Percentiles rank a stretch among this genome's conserved stretches.
Evolutionary conservation across 53 echinoderm and acorn worm genomes (phyloP).

Genomic region (Temnopleurus reevesii): DNA sequence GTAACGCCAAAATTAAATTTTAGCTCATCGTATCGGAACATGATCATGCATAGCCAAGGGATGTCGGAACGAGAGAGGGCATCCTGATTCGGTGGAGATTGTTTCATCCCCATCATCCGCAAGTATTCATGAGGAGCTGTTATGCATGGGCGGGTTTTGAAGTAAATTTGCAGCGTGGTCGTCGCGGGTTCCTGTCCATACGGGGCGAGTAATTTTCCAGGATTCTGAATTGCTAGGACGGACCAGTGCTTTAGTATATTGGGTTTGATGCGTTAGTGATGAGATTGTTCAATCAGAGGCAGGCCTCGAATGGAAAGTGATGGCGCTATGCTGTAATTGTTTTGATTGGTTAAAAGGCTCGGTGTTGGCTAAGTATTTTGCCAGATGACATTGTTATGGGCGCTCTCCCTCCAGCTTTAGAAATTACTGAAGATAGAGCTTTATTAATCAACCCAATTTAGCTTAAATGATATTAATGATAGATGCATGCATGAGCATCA

Average conservation of each 20-base stretch:
- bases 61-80: background rate
- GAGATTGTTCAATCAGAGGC: slow-evolving; percentile 37
- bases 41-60: slow-evolving; percentile 9
- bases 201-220: slow-evolving; percentile 9
- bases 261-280: background rate
- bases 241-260: slow-evolving; percentile 17
- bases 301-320: background rate
- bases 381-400: background rate
- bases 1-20: slow-evolving; percentile 29
- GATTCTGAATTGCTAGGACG: background rate
- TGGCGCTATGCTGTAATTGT: slow-evolving; percentile 30
- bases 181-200: background rate
- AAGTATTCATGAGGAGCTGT: slow-evolving; percentile 23
- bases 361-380: background rate
- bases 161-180: slow-evolving; percentile 13
- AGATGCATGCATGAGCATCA: no score
- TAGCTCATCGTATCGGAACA: slow-evolving; percentile 16
- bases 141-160: background rate
- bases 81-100: slow-evolving; percentile 2
- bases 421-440: background rate
- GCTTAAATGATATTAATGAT: background rate
- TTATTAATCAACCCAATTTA: slow-evolving; percentile 14
- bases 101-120: background rate
- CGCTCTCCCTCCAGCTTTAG: background rate
- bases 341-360: slow-evolving; percentile 42